Evolutionary conservation across 2,888 invertebrate genomes (phyloP), one percentile per base, ranked within the genome.

Genomic region (Cyclophora punctaria): DNA sequence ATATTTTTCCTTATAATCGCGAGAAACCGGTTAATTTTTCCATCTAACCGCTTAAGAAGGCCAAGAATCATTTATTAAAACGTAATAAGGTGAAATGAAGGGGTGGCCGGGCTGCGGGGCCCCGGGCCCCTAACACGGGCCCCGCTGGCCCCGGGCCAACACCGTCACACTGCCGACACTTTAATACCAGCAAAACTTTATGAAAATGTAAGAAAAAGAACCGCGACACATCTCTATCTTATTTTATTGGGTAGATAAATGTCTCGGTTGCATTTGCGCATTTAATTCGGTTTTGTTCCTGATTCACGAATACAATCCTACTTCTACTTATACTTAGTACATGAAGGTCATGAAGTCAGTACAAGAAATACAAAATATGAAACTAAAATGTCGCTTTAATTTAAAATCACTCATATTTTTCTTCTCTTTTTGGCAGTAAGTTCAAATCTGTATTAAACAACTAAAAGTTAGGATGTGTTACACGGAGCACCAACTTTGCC

Each of bases 131-230:
- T 73, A 69, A 71, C 67, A 55, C 60, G 59, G 58, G 57, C 64
- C 62, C 57, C 52, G 5, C 37, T 37, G 37, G 37, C 1, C 37
- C 37, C 37, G 4, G 37, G 37, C 37, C 37, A 37, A 37, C 60
- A 37, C 5, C 37, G 5, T 37, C 37, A 4, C 67, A 72, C 69
- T 70, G 69, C 68, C 66, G 73, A 73, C 76, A 75, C 73, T 79
- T 76, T 78, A 73, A 71, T 77, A 71, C 68, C 73, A 71, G 64
- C 75, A 69, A 75, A 74, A 77, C 74, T 78, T 79, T 78, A 79
- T 80, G 77, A 78, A 80, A 78, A 78, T 74, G 70, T 69, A 79
- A 74, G 71, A 73, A 75, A 62, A 60, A 60, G 37, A 37, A 37
- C 37, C 37, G 4, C 37, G 37, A 37, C 37, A 4, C 37, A 37